These are phyloP conservation scores for Malurus alboscapulatus DNA, from an alignment of 2,113 vertebrate species.

Conservation along the genomic window DNA sequence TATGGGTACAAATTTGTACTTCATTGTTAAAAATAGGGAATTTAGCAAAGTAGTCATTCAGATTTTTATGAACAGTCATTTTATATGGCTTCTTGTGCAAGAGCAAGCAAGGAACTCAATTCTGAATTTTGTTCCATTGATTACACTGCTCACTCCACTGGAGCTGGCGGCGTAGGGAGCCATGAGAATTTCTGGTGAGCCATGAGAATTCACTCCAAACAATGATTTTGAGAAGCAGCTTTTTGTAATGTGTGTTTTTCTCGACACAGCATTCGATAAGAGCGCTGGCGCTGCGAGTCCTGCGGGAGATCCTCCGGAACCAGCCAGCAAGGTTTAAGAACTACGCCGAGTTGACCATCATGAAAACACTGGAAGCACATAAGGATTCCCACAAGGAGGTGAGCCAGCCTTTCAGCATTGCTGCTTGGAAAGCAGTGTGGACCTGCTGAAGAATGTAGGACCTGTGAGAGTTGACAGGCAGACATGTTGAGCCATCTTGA, in stretches of 20 bases:
- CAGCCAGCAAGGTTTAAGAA: constrained; percentile 97
- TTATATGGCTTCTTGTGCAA: neutral
- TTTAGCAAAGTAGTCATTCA: neutral
- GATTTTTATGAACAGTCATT: too few relatives aligned
- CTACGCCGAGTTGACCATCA: constrained; percentile 96
- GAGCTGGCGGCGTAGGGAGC: accelerated
- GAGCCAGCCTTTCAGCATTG: neutral
- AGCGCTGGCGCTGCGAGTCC: constrained; percentile 89
- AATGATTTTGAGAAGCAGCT: neutral
- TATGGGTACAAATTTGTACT: neutral
- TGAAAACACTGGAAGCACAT: constrained; percentile 98
- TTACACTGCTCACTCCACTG: neutral
- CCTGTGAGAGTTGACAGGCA: neutral
- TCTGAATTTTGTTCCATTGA: neutral
- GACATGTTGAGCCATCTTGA: neutral
- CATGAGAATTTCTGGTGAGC: neutral
- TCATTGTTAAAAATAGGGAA: neutral
- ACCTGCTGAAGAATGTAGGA: neutral
- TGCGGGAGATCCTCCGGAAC: constrained; percentile 95
- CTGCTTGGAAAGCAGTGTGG: neutral
- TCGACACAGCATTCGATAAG: constrained; percentile 89
- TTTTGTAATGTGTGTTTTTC: neutral
- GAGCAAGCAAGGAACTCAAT: neutral
- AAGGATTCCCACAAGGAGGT: constrained; percentile 99
- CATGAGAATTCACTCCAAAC: neutral